Evolutionary conservation across 2,797 vertebrate species (phyloP).

Genomic region (Gobionotothen gibberifrons): DNA sequence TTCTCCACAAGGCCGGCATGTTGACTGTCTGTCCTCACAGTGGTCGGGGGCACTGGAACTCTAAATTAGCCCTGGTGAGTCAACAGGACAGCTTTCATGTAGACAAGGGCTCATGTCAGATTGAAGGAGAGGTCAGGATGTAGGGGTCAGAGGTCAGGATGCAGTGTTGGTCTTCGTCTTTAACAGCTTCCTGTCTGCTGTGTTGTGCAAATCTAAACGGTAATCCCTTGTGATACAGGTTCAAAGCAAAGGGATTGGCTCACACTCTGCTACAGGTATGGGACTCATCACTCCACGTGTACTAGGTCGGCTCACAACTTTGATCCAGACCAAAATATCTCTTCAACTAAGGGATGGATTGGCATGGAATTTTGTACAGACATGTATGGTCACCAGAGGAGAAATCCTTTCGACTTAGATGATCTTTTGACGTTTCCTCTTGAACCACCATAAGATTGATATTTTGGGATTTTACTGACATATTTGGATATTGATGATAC

Average conservation of each 20-base stretch:
- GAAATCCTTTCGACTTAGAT: background rate
- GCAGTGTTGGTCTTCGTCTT: constrained; percentile 75
- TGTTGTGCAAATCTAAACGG: constrained; percentile 66
- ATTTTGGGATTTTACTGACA: too few relatives aligned
- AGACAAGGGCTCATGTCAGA: constrained; percentile 74
- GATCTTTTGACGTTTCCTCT: background rate
- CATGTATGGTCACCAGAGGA: background rate
- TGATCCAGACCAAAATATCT: constrained; percentile 6
- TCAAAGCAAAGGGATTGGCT: constrained; percentile 65
- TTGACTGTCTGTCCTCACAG: constrained; percentile 68
- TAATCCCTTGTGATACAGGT: constrained; percentile 72
- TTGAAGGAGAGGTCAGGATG: constrained; percentile 77
- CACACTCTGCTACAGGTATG: constrained; percentile 46
- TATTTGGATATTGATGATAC: too few relatives aligned
- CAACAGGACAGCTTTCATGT: constrained; percentile 80
- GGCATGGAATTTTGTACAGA: background rate
- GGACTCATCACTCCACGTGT: constrained; percentile 30
- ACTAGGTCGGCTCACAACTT: background rate
- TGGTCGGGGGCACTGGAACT: constrained; percentile 69
- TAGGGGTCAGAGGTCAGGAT: constrained; percentile 70
- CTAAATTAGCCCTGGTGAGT: constrained; percentile 75
- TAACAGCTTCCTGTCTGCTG: constrained; percentile 79
- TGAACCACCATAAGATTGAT: background rate
- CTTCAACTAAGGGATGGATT: background rate
- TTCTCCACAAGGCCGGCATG: constrained; percentile 47